Percentiles rank a stretch among this genome's conserved stretches.
Evolutionary conservation across 1,140 invertebrate species (phyloP).

Genomic region (Zeugodacus cucurbitae): DNA sequence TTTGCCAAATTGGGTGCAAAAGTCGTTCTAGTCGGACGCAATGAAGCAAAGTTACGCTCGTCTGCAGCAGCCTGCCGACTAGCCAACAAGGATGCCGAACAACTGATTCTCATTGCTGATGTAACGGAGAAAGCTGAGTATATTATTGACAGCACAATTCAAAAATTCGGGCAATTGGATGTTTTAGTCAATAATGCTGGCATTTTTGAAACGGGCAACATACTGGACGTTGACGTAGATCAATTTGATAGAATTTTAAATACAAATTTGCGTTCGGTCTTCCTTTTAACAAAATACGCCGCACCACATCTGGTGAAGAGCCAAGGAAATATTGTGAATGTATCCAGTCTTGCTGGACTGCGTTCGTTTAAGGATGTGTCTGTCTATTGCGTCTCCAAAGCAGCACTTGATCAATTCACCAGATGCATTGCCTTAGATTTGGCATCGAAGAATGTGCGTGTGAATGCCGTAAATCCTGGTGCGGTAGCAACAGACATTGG

Average conservation of each 20-base stretch:
- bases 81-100: constrained; percentile 49
- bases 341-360: constrained; percentile 79
- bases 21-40: constrained; percentile 77
- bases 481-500: constrained; percentile 81
- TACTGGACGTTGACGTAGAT: constrained; percentile 79
- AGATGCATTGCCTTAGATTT: constrained; percentile 77
- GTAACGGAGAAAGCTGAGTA: constrained; percentile 72
- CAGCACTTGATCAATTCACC: constrained; percentile 85
- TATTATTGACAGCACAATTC: constrained; percentile 73
- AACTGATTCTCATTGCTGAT: constrained; percentile 69
- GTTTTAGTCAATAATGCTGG: constrained; percentile 85
- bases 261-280: constrained; percentile 79
- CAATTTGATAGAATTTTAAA: constrained; percentile 80
- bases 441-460: constrained; percentile 71
- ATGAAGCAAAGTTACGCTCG: constrained; percentile 73
- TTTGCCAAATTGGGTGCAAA: constrained; percentile 80
- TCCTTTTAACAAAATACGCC: constrained; percentile 79
- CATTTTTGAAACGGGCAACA: constrained; percentile 75
- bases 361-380: constrained; percentile 73
- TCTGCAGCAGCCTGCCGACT: constrained; percentile 70
- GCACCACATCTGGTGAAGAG: constrained; percentile 78
- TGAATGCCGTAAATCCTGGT: constrained; percentile 83
- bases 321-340: constrained; percentile 83
- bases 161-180: constrained; percentile 74
- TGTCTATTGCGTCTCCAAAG: constrained; percentile 83